These are phyloP conservation scores for Saiga tatarica DNA, from an alignment of 2,113 vertebrate species.

Conservation along the genomic window DNA sequence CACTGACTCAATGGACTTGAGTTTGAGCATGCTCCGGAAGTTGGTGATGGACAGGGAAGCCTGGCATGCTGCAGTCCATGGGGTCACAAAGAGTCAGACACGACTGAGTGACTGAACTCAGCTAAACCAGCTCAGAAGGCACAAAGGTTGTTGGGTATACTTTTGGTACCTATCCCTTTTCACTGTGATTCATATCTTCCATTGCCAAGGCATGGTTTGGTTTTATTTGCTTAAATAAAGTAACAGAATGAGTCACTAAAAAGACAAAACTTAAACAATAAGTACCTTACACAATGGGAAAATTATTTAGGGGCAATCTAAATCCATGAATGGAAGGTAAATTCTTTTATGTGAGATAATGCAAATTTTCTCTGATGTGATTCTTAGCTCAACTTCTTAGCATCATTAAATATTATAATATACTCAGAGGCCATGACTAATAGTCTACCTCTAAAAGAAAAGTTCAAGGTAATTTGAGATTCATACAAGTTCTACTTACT, in stretches of 20 bases:
- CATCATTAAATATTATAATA: slow-evolving; percentile 20
- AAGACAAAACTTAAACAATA: slow-evolving; percentile 4
- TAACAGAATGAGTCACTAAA: not conserved
- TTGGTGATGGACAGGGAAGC: not conserved
- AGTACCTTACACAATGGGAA: not conserved
- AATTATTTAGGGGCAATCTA: not conserved
- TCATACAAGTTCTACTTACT: not conserved
- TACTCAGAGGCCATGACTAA: not conserved
- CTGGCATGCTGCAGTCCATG: not conserved
- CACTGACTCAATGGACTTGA: not conserved
- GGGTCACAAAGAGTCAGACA: not conserved
- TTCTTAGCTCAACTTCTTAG: not conserved
- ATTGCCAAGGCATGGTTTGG: not conserved
- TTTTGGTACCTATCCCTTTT: not conserved
- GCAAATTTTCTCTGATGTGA: not conserved
- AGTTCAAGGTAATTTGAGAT: not conserved
- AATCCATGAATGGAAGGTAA: not conserved
- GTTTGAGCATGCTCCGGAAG: not conserved
- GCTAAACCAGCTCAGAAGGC: not conserved
- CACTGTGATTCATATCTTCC: not conserved
- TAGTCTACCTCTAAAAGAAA: not conserved
- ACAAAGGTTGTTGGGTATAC: not conserved
- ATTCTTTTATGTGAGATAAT: not conserved
- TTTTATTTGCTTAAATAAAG: slow-evolving; percentile 47
- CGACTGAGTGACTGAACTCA: not conserved